Evolutionary conservation across 1,140 invertebrate genomes (phyloP).

Genomic region (Wiebesia pumilae): DNA sequence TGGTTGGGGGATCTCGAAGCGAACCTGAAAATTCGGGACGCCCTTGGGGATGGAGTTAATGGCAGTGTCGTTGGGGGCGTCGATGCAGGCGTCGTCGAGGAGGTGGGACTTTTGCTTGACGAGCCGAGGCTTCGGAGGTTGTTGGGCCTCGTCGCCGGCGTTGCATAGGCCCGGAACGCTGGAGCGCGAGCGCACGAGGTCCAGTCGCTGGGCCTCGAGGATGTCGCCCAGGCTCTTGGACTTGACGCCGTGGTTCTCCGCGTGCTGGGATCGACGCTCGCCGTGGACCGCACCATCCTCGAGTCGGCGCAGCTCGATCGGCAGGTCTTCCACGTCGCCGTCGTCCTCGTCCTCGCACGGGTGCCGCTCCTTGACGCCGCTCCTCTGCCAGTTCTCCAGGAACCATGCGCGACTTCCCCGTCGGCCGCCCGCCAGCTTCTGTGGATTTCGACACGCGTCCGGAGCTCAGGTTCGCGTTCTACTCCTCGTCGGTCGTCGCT

Average conservation of each 20-base stretch:
- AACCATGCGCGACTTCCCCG: conserved; percentile 83
- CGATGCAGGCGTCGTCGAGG: conserved; percentile 63
- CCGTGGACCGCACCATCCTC: conserved; percentile 78
- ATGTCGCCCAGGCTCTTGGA: conserved; percentile 89
- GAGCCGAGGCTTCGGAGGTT: conserved; percentile 64
- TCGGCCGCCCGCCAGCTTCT: conserved; percentile 86
- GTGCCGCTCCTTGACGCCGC: conserved; percentile 75
- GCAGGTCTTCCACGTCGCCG: conserved; percentile 84
- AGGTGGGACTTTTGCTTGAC: conserved; percentile 69
- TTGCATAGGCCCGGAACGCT: conserved; percentile 81
- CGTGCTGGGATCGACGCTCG: conserved; percentile 63
- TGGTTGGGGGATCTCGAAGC: not conserved
- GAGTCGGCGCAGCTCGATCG: conserved; percentile 90
- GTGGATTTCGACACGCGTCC: not conserved
- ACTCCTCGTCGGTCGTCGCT: no score
- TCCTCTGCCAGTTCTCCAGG: conserved; percentile 84
- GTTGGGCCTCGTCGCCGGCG: not conserved
- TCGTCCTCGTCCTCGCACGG: conserved; percentile 73
- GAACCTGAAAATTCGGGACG: conserved; percentile 66
- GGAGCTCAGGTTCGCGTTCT: not conserved
- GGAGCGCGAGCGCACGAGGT: conserved; percentile 83
- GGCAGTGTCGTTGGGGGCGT: conserved; percentile 69
- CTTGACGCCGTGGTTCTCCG: conserved; percentile 79
- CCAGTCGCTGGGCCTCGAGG: conserved; percentile 80
- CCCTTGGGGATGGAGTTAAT: conserved; percentile 64